These are phyloP conservation scores for Sphaeramia orbicularis DNA, from an alignment of 2,797 vertebrate species.

Conservation along the genomic window DNA sequence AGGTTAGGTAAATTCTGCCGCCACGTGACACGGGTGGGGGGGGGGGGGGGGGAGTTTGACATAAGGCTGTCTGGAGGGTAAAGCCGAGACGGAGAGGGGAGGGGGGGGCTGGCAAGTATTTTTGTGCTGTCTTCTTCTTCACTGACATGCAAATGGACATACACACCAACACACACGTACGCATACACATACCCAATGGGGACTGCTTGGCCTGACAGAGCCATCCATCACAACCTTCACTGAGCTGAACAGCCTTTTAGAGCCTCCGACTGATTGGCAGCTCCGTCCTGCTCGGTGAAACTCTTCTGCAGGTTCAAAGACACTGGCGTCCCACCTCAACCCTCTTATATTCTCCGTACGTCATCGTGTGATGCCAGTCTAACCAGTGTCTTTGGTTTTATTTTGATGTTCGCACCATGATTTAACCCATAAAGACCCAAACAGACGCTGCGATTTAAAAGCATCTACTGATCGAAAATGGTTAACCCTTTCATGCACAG, in stretches of 20 bases:
- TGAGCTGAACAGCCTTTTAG: constrained; percentile 64
- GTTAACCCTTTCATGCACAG: no score
- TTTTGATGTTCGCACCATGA: neutral
- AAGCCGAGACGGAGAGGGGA: constrained; percentile 41
- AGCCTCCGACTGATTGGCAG: constrained; percentile 57
- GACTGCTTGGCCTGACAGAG: constrained; percentile 55
- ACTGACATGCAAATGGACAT: constrained; percentile 60
- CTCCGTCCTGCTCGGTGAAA: constrained; percentile 35
- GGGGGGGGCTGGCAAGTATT: constrained; percentile 22
- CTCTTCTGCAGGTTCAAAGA: constrained; percentile 46
- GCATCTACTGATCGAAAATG: no score
- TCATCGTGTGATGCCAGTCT: neutral
- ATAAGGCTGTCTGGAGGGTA: constrained; percentile 74
- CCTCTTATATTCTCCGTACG: constrained; percentile 9
- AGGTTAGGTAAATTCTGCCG: constrained; percentile 57
- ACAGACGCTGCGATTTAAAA: no score
- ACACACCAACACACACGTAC: no score
- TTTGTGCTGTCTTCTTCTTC: constrained; percentile 45
- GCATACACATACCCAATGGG: constrained; percentile 40
- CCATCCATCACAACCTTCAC: constrained; percentile 72
- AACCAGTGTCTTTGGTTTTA: neutral
- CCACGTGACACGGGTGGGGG: constrained; percentile 51
- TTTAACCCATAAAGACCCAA: no score
- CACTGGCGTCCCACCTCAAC: constrained; percentile 20
- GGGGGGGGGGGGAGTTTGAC: constrained; percentile 58